phyloP scores from a whole-genome alignment of 2,113 vertebrate species.

The human (Homo sapiens) region DNA sequence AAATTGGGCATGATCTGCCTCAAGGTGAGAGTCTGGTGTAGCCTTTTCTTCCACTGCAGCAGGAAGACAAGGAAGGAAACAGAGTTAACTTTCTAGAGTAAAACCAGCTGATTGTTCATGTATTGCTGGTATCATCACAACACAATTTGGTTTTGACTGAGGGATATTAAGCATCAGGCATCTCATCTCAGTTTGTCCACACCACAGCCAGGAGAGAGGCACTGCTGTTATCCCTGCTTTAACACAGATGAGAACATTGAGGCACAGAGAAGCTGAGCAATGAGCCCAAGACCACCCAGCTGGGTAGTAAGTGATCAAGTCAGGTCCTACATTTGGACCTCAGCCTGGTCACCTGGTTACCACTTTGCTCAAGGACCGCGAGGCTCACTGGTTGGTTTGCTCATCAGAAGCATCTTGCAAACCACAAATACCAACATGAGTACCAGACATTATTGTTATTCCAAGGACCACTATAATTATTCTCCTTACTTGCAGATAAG shows the following conservation, averaged over 20 bases:
- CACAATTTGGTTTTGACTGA: accelerated
- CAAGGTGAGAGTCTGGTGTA: neutral
- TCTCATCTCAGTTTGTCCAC: neutral
- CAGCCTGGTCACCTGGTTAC: neutral
- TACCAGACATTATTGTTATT: neutral
- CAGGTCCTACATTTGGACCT: neutral
- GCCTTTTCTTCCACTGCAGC: neutral
- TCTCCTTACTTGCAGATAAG: neutral
- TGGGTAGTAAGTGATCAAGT: neutral
- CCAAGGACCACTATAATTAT: neutral
- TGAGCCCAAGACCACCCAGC: no score
- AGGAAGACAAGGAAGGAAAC: neutral
- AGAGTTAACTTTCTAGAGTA: no score
- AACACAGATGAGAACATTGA: neutral
- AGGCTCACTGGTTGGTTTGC: neutral
- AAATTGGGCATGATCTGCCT: neutral
- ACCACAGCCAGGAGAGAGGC: neutral
- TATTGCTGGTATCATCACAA: accelerated
- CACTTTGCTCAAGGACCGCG: neutral
- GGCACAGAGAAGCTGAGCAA: neutral
- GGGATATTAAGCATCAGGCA: accelerated
- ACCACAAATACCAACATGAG: neutral
- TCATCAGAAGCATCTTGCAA: neutral
- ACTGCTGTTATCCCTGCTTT: accelerated
- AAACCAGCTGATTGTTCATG: neutral